Base-by-base conservation (phyloP, 2,113 vertebrate species). In the Bolborhynchus lineola region DNA sequence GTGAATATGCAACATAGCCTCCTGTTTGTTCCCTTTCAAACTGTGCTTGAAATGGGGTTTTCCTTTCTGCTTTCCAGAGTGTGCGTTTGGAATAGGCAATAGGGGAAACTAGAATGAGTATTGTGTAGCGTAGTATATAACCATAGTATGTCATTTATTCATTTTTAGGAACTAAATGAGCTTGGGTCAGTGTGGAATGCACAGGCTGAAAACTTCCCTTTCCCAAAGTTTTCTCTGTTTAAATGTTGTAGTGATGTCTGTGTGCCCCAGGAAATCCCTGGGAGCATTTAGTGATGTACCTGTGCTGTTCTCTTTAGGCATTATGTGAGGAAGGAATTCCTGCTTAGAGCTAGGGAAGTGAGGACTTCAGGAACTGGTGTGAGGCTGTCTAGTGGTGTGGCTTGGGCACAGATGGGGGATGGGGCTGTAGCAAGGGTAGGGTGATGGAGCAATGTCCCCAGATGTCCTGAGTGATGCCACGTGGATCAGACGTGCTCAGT, bases 101-200 rank as follows among this genome's bases (percentile, higher is more conserved):
- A 64, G 23, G 12, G 49, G 50, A 70, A 67, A 64, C 16, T 15
- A 1, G 29, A 44, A 62, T 29, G 82, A 85, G 31, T 59, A 9
- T 85, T 77, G 29, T 3, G 5, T 9, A 11, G 24, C 0, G 0
- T 59, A 33, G 41, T 49, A 1, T 28, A 4, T 37, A 78, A 63
- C 33, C 25, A 6, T 8, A n/a, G 28, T 1, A 4, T 47, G 44
- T 23, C 41, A 17, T 25, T 69, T 35, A 26, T 60, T 80, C 33
- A 6, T 20, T 57, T 60, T 63, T 39, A 82, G 84, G 41, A 94
- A 6, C n/a, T 41, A 37, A 75, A 57, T 37, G 57, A 77, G 57
- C 49, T 16, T 0, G 0, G 4, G 29, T 59, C n/a, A 15, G 31
- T 6, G 19, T 35, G 39, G 62, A 67, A 71, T 53, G 55, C 2